Conservation (phyloP, 2,888 invertebrate genomes). For the Apomyelois bistriatella region DNA sequence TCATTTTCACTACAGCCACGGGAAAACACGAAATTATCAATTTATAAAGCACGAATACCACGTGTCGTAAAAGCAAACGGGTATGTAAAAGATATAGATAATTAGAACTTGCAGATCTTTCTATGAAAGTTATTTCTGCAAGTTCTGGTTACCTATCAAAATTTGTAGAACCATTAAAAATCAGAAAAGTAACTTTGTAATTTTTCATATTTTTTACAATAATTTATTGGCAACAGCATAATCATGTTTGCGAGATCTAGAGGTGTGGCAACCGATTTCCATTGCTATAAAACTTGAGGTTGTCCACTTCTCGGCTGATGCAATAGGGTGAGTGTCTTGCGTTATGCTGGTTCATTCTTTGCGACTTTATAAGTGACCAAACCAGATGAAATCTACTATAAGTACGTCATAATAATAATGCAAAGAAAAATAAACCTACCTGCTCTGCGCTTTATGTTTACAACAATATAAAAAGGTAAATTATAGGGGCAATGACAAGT, state of each 20-base stretch:
- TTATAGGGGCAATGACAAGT: too few species aligned
- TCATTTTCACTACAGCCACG: too few species aligned
- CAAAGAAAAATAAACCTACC: slow-evolving; percentile 27
- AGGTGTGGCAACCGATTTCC: slow-evolving; percentile 47
- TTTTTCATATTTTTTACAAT: too few species aligned
- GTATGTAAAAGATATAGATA: too few species aligned
- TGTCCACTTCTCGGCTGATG: slow-evolving; percentile 66
- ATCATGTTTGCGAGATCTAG: slow-evolving; percentile 30
- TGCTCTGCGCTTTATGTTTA: not conserved
- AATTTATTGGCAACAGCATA: slow-evolving; percentile 24
- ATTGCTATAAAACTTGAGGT: slow-evolving; percentile 45
- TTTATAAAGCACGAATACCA: too few species aligned
- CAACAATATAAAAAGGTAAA: slow-evolving; percentile 13
- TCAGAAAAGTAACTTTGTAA: too few species aligned
- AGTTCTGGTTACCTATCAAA: too few species aligned
- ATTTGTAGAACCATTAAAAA: too few species aligned
- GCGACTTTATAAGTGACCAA: slow-evolving; percentile 27
- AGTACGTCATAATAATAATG: slow-evolving; percentile 27
- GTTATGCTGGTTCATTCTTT: slow-evolving; percentile 50
- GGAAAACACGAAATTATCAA: too few species aligned
- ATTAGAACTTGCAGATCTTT: too few species aligned
- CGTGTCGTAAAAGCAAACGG: too few species aligned
- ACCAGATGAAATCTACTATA: slow-evolving; percentile 33
- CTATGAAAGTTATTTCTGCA: too few species aligned
- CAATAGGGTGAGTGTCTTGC: slow-evolving; percentile 61